Evolutionary conservation across 2,113 vertebrate species (phyloP).

Genomic region (Piaya cayana): DNA sequence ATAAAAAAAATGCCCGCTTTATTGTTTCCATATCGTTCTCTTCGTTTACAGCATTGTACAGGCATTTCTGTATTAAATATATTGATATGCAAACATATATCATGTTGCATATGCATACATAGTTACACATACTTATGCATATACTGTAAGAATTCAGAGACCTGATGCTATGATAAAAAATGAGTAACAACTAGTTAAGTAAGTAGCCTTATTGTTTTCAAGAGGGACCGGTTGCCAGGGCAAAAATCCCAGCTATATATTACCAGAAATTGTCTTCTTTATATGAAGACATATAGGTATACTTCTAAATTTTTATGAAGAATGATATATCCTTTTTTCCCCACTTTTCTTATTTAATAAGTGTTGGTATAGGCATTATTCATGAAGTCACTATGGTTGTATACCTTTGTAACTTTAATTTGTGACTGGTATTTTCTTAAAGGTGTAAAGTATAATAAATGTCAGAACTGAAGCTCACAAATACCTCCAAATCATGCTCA

Average conservation of each 20-base stretch:
- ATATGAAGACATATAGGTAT: background rate
- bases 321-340: background rate
- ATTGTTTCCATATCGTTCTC: background rate
- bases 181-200: background rate
- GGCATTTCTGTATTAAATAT: background rate
- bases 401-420: background rate
- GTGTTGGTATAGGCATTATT: background rate
- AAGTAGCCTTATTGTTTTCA: background rate
- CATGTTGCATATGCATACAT: background rate
- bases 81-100: background rate
- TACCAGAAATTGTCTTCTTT: background rate
- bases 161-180: background rate
- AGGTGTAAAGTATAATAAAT: background rate
- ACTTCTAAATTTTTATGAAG: background rate
- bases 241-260: background rate
- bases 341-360: background rate
- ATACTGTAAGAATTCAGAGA: background rate
- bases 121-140: background rate
- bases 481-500: too few species aligned
- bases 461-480: background rate
- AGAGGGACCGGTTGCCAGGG: background rate
- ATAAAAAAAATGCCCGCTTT: background rate
- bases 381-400: background rate
- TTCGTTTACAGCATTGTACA: background rate
- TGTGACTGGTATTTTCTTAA: background rate